Base-by-base conservation (phyloP, 2,113 vertebrate genomes). In the Camelus dromedarius region DNA sequence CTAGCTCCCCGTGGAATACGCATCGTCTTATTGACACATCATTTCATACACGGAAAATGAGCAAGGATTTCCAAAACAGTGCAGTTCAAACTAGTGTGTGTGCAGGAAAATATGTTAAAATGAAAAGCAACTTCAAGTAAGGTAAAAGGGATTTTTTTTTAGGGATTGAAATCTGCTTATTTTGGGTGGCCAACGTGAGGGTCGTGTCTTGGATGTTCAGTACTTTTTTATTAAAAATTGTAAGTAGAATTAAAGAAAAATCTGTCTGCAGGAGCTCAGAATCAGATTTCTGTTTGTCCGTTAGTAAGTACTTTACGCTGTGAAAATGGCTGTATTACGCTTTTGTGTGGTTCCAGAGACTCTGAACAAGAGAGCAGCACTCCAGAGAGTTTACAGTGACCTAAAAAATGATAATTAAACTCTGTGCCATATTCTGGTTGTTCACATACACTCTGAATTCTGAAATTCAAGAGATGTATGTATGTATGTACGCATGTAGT, bases 141-240 rank as follows among this genome's bases (percentile, higher is more conserved):
- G 32, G 15, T 69, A 26, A 48, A 77, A 30, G 1, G 0, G 19
- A 38, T 1, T 0, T 24, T 54, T 67, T 48, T 83, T 10, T 14
- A 22, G 42, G 16, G 62, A 24, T 10, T 28, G 9, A 64, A 80
- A 26, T 12, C 58, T 22, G 32, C 5, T 35, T n/a, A 50, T 24
- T 32, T 30, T 10, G 9, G 13, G 7, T 4, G 73, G 18, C 0
- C n/a, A 58, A 32, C 14, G 32, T 54, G 8, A 35, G 20, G 11
- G 5, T 16, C 15, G 35, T 32, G 6, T 14, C 6, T 35, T 22
- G 28, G 2, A 6, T 8, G 0, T 58, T 14, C 6, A 32, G 10
- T 6, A 3, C 5, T 48, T 69, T 72, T 54, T 7, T 30, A 19
- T 75, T 24, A 9, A 67, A 50, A 42, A 30, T 7, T 24, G 6